Base-by-base conservation (phyloP, 2,888 invertebrate genomes). In the Auanema sp. region DNA sequence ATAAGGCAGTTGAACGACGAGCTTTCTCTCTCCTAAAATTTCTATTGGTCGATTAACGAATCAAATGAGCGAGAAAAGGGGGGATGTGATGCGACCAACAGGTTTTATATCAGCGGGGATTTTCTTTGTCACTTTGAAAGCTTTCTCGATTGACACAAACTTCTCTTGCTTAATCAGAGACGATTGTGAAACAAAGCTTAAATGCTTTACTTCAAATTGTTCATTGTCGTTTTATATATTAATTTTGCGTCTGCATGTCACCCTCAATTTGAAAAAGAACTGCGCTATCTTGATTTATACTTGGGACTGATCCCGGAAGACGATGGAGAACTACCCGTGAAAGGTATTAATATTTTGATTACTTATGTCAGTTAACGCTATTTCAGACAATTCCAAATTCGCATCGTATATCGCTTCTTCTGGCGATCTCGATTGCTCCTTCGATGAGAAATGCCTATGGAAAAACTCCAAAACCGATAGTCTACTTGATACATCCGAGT, bases 401-500 rank as follows among this genome's bases (percentile, higher is more conserved):
- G 68, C 72, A 52, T 65, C 69, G n/a, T 81, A 81, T 57, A 68
- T 81, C 11, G 65, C 69, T 43, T 66, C 65, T 6, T 70, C 78
- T 3, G 63, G 66, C 40, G 75, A 79, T 18, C 58, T 81, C 49
- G 72, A 81, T 58, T 81, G 81, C 57, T 70, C 76, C 44, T 77
- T 81, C 33, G 67, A 70, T 24, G 52, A 58, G 10, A 71, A 75
- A 10, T 83, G 82, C 66, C 60, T 78, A 10, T 82, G 82, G 82
- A 67, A 69, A 23, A 82, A 82, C 58, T 71, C 77, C 0, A 72
- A 68, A 11, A 65, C 77, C 2, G 82, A 82, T 61, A 72, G 71
- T 14, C 68, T 79, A 1, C 61, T 83, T 49, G 82, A 82, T 61
- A 79, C 80, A 2, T 80, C 79, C 25, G 75, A 82, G 55, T 82